Base-by-base conservation (phyloP, 2,888 invertebrate genomes). In the Timema cristinae region DNA sequence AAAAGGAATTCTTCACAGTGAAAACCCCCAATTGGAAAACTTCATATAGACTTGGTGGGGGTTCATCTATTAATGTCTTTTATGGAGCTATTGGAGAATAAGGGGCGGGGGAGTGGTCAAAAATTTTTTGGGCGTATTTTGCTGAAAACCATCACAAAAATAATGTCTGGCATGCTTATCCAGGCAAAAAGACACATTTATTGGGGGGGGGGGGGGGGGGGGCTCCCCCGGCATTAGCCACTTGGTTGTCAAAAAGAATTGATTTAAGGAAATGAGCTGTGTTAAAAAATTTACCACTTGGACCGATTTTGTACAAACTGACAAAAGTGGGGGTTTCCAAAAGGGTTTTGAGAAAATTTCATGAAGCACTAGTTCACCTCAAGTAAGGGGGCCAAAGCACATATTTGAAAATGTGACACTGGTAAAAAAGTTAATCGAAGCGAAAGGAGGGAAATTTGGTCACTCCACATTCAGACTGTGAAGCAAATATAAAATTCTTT, bases 1-100 rank as follows among this genome's bases (percentile, higher is more conserved):
- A 67, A 74, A 76, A 61, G 79, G 80, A 73, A 79, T 80, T n/a
- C 75, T 78, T 10, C 74, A 74, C n/a, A 70, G 75, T 10, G 73
- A 68, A 75, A 72, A 71, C 75, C 16, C 70, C 75, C 5, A 47
- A 50, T 67, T 73, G 16, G 52, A 69, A 13, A 71, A 73, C 51
- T 68, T 77, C 51, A 70, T 59, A 73, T 76, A 69, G 76, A 50
- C 73, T 76, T 11, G 75, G 68, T 7, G 59, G 73, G 74, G 0
- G 74, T 74, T 50, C 73, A 74, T 50, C 50, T 74, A 13, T 13
- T 72, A 11, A 74, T 74, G 74, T 75, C 71, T 7, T 74, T 54
- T 66, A 69, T 74, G 72, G 71, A 67, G 48, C 48, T 47, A 68
- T 71, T 52, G 71, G 67, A 7, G 63, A 4, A 51, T 75, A 75